Evolutionary conservation across 2,888 invertebrate genomes (phyloP).

Genomic region (Mantis religiosa): DNA sequence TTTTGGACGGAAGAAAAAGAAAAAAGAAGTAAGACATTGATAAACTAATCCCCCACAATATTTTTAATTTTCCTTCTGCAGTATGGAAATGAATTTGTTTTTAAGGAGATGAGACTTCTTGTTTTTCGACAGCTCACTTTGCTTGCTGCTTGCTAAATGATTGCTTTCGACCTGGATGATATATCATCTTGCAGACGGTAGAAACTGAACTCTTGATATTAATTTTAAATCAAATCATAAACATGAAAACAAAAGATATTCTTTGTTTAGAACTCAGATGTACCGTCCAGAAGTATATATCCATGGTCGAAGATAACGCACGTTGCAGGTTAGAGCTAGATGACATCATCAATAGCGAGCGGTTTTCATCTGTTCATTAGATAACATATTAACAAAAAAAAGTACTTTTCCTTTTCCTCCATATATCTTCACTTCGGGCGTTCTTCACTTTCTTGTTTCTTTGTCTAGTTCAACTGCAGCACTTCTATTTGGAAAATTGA

Average conservation of each 20-base stretch:
- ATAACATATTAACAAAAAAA: neutral
- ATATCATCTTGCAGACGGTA: neutral
- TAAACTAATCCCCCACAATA: constrained; percentile 22
- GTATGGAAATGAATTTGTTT: neutral
- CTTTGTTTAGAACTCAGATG: neutral
- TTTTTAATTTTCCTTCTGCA: constrained; percentile 21
- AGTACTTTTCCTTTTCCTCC: neutral
- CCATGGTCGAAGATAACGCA: neutral
- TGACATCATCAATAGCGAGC: neutral
- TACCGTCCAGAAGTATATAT: neutral
- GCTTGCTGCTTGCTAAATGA: neutral
- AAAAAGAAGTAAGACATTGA: constrained; percentile 87
- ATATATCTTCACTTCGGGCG: neutral
- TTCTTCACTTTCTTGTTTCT: neutral
- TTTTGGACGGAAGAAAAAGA: constrained; percentile 96
- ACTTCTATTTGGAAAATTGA: neutral
- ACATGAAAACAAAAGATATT: neutral
- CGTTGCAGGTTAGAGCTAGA: neutral
- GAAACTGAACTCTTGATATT: neutral
- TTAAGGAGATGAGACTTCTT: neutral
- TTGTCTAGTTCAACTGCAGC: neutral
- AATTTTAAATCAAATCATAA: neutral
- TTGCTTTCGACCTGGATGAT: neutral
- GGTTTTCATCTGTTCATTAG: neutral
- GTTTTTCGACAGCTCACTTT: neutral